Evolutionary conservation across 2,888 invertebrate genomes (phyloP), one percentile per base, ranked within the genome.

Genomic region (Nymphalis c-album): DNA sequence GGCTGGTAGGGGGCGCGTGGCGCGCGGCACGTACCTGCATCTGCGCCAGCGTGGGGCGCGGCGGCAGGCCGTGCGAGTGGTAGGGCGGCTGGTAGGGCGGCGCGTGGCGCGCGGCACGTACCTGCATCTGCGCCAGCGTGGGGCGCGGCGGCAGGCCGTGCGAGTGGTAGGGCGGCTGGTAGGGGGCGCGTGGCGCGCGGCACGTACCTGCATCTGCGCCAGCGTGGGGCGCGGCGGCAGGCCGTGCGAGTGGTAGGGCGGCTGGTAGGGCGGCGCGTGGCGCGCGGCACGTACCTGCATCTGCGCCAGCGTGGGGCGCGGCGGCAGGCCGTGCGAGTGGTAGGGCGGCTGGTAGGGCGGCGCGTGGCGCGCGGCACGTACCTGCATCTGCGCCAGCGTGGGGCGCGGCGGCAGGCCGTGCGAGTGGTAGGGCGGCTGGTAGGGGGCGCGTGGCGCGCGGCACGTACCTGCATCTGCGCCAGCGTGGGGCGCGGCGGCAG

Each of bases 141-240:
- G 97, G 97, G 77, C 95, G 93, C 35, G 93, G 87, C 13, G 94
- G 80, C 74, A 95, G 94, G 85, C 97, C 96, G 71, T 94, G 94
- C 70, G 81, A 84, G 76, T 96, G 95, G 85, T 97, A 98, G 1
- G 98, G 98, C 64, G 95, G 94, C 73, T 94, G 93, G 83, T 97
- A 97, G 0, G 95, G 80, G 95, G 93, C 61, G 95, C 94, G n/a
- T n/a, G n/a, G 17, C 78, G 75, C 2, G 75, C 78, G 76, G 74
- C n/a, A n/a, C n/a, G 94, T 18, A 97, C 97, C 83, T 97, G 97
- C 97, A 98, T 97, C 80, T 96, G 96, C 75, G 97, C 96, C 77
- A 97, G 94, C 0, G 95, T 94, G 2, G 97, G 97, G 77, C 95
- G 93, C 35, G 93, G 87, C 13, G 94, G 80, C 74, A 95, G 94